Conservation (phyloP, 2,797 vertebrate genomes). For the Chelidonichthys spinosus region DNA sequence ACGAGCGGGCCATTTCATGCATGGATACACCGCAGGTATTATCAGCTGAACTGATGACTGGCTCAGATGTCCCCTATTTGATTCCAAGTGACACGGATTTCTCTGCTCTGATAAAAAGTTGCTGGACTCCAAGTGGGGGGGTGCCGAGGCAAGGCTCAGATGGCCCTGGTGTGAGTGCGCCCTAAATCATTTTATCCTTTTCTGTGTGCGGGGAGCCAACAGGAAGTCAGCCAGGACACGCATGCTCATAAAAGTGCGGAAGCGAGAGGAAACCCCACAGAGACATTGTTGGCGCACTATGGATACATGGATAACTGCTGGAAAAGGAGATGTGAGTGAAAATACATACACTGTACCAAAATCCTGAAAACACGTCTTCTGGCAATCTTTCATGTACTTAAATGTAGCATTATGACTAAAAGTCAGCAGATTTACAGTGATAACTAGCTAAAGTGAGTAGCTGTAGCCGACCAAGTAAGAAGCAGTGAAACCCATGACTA, state of each 20-base stretch:
- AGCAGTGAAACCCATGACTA: too few species aligned
- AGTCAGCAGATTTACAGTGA: too few species aligned
- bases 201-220: neutral
- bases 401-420: too few species aligned
- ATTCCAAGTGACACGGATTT: slow-evolving; percentile 37
- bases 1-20: slow-evolving; percentile 57
- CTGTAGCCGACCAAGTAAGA: too few species aligned
- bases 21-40: slow-evolving; percentile 48
- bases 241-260: neutral
- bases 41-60: slow-evolving; percentile 49
- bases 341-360: neutral
- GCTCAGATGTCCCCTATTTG: slow-evolving; percentile 26
- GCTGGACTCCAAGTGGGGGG: neutral
- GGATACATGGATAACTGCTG: neutral
- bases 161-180: too few species aligned
- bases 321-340: neutral
- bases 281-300: neutral
- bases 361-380: neutral
- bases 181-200: neutral
- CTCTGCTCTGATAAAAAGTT: slow-evolving; percentile 40
- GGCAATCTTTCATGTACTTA: too few species aligned
- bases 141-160: neutral
- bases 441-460: too few species aligned
- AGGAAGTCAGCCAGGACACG: neutral
- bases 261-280: neutral